phyloP scores from a whole-genome alignment of 2,888 invertebrate species.

The Euclidia mi region DNA sequence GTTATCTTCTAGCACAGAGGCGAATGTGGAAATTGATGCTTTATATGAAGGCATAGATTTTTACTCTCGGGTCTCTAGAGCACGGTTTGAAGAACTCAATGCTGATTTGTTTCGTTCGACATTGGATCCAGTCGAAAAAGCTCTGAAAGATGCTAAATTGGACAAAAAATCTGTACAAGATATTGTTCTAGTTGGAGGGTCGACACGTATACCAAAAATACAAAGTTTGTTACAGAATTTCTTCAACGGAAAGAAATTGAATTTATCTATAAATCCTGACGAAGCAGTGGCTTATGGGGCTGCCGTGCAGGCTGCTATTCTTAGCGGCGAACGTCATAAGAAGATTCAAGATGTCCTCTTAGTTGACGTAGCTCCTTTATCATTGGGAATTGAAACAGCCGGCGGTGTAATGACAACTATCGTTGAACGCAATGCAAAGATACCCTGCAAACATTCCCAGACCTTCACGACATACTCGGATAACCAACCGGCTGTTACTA shows the following conservation, averaged over 20 bases:
- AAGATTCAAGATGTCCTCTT: constrained; percentile 92
- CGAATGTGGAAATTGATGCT: constrained; percentile 93
- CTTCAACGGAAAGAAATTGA: constrained; percentile 93
- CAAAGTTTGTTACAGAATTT: constrained; percentile 93
- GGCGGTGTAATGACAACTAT: constrained; percentile 94
- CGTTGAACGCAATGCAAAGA: constrained; percentile 92
- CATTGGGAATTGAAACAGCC: constrained; percentile 94
- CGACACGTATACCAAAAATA: constrained; percentile 94
- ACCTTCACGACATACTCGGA: constrained; percentile 95
- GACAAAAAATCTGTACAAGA: constrained; percentile 93
- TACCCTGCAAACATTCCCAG: constrained; percentile 93
- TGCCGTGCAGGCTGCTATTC: constrained; percentile 93
- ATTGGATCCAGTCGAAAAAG: constrained; percentile 94
- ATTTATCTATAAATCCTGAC: constrained; percentile 94
- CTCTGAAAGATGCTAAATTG: constrained; percentile 93
- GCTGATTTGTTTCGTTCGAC: constrained; percentile 93
- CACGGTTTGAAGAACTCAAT: constrained; percentile 94
- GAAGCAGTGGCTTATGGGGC: constrained; percentile 95
- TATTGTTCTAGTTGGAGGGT: constrained; percentile 95
- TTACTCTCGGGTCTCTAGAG: constrained; percentile 92
- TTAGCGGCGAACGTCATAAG: constrained; percentile 93
- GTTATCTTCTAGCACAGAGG: constrained; percentile 93
- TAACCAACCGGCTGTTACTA: constrained; percentile 93
- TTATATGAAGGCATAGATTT: constrained; percentile 93
- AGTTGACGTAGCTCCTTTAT: constrained; percentile 91